These are phyloP conservation scores for Anableps anableps DNA, from an alignment of 2,797 vertebrate species.

Conservation along the genomic window DNA sequence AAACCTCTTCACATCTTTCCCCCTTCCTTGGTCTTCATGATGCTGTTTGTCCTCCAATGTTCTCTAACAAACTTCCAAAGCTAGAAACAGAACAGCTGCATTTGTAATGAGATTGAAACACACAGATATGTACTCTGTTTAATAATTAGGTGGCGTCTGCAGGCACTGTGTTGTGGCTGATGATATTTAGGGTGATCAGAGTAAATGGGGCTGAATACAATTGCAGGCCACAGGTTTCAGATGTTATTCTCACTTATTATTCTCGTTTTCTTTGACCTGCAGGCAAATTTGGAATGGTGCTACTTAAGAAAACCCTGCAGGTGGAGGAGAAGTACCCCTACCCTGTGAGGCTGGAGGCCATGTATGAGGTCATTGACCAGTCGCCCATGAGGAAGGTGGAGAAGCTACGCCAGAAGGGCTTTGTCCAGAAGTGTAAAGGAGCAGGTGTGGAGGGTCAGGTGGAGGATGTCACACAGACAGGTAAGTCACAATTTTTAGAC, in stretches of 20 bases:
- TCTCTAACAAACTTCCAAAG: too few relatives aligned
- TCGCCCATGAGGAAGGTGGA: conserved; percentile 91
- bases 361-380: conserved; percentile 96
- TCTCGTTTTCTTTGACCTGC: background rate
- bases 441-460: conserved; percentile 95
- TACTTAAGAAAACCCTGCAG: conserved; percentile 95
- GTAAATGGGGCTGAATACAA: background rate
- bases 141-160: background rate
- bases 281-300: conserved; percentile 95
- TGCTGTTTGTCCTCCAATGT: too few relatives aligned
- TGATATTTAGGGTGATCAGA: background rate
- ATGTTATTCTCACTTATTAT: background rate
- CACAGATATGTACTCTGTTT: background rate
- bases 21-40: too few relatives aligned
- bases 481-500: conserved; percentile 23
- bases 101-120: background rate
- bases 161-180: background rate
- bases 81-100: too few relatives aligned
- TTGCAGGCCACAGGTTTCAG: background rate
- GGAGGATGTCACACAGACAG: conserved; percentile 76
- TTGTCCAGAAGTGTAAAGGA: conserved; percentile 93
- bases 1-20: too few relatives aligned
- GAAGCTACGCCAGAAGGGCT: conserved; percentile 94
- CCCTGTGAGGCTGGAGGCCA: conserved; percentile 94
- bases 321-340: conserved; percentile 97